Percentiles rank a stretch among this genome's conserved stretches.
These are phyloP conservation scores for Naso thynnoides DNA, from an alignment of 2,797 vertebrate species.

Conservation along the genomic window DNA sequence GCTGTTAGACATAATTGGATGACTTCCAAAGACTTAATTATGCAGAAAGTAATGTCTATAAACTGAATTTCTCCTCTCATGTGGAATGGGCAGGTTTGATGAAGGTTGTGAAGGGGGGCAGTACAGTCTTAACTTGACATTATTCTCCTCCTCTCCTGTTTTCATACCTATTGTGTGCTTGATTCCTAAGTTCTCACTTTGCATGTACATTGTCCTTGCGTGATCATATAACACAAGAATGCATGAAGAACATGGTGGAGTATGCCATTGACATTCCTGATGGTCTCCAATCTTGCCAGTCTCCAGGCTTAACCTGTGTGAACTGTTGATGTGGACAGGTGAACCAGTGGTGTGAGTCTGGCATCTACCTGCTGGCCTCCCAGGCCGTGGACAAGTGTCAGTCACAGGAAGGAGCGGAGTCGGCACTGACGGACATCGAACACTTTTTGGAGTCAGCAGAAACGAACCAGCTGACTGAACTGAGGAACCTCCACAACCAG, in stretches of 20 bases:
- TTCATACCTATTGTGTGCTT: background rate
- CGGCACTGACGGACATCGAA: conserved; percentile 91
- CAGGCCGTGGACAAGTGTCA: conserved; percentile 98
- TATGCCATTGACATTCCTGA: background rate
- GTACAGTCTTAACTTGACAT: too few species aligned
- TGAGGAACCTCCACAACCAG: conserved; percentile 92
- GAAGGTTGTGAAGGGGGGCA: background rate
- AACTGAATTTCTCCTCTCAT: background rate
- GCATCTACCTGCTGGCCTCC: conserved; percentile 95
- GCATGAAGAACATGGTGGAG: background rate
- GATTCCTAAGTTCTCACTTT: background rate
- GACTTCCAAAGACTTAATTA: background rate
- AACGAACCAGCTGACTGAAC: conserved; percentile 88
- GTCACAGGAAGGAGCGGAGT: conserved; percentile 95
- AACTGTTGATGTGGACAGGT: conserved; percentile 82
- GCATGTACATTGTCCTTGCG: background rate
- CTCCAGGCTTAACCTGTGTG: background rate
- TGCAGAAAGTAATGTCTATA: background rate
- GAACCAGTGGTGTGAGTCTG: conserved; percentile 94
- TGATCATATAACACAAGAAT: background rate
- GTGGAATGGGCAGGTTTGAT: background rate
- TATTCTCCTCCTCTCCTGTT: background rate
- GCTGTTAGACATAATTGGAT: background rate
- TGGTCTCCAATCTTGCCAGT: background rate
- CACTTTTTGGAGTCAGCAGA: conserved; percentile 88